Conservation (phyloP, 2,797 vertebrate species). For the Podargus strigoides region DNA sequence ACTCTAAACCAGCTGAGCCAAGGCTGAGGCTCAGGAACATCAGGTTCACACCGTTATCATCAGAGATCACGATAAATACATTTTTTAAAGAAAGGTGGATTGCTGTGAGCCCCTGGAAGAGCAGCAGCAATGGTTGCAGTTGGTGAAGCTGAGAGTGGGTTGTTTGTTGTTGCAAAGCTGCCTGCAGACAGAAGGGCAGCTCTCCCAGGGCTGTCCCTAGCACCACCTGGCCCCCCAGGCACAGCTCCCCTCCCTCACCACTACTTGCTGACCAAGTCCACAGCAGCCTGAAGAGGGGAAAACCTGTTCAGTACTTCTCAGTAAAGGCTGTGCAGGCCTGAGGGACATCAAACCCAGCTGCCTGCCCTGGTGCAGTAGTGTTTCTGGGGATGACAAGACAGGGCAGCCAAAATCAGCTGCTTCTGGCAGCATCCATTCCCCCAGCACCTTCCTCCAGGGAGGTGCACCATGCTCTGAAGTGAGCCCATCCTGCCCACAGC, state of each 20-base stretch:
- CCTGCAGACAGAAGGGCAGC: accelerated
- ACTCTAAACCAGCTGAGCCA: neutral
- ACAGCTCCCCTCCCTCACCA: accelerated
- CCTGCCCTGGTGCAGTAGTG: accelerated
- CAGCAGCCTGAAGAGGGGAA: neutral
- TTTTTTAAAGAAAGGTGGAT: neutral
- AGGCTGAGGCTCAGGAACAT: neutral
- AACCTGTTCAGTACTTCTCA: neutral
- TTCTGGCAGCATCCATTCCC: neutral
- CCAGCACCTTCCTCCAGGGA: accelerated
- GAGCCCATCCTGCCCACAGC: neutral
- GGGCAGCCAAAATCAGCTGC: neutral
- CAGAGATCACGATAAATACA: neutral
- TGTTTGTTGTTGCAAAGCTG: no score
- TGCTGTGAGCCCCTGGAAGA: neutral
- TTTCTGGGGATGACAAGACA: neutral
- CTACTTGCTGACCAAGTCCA: accelerated
- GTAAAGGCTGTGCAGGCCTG: neutral
- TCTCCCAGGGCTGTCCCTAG: accelerated
- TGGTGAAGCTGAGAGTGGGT: neutral
- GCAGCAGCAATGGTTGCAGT: neutral
- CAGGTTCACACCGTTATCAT: accelerated
- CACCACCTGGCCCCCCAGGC: neutral
- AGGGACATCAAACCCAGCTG: neutral
- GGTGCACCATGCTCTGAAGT: no score